Conservation (phyloP, 1,140 invertebrate species). For the Cyclargus thomasi region DNA sequence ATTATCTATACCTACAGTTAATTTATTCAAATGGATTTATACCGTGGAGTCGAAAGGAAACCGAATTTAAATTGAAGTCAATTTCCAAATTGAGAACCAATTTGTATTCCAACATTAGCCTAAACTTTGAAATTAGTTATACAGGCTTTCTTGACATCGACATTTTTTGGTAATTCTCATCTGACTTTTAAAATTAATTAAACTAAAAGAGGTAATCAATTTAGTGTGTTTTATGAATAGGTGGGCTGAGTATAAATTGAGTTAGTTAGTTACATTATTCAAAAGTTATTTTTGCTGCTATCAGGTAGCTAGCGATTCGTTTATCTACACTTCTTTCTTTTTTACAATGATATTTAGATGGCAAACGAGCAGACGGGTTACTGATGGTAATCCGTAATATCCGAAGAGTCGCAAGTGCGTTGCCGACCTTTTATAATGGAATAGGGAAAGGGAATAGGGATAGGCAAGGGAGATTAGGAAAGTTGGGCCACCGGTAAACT, state of each 20-base stretch:
- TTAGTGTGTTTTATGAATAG: background rate
- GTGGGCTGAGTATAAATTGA: background rate
- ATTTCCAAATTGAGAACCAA: constrained; percentile 3
- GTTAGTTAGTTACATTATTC: background rate
- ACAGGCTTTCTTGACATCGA: background rate
- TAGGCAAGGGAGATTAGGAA: too few species aligned
- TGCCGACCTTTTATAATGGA: too few species aligned
- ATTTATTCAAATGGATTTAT: constrained; percentile 1
- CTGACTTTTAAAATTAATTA: background rate
- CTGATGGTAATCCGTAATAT: too few species aligned
- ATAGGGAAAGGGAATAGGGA: too few species aligned
- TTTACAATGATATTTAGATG: too few species aligned
- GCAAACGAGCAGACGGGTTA: too few species aligned
- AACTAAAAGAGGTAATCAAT: background rate
- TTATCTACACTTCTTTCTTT: too few species aligned
- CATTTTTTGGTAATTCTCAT: background rate
- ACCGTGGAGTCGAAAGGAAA: background rate
- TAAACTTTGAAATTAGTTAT: background rate
- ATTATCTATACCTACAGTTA: background rate
- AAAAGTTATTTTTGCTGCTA: background rate
- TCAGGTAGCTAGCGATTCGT: background rate
- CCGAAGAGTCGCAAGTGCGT: too few species aligned
- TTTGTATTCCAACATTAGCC: background rate
- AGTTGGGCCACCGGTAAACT: too few species aligned
- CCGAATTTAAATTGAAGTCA: constrained; percentile 1